These are phyloP conservation scores for Umimayanthus chanpuru DNA, from an alignment of 92 coral and sea anemone genomes.

Conservation along the genomic window DNA sequence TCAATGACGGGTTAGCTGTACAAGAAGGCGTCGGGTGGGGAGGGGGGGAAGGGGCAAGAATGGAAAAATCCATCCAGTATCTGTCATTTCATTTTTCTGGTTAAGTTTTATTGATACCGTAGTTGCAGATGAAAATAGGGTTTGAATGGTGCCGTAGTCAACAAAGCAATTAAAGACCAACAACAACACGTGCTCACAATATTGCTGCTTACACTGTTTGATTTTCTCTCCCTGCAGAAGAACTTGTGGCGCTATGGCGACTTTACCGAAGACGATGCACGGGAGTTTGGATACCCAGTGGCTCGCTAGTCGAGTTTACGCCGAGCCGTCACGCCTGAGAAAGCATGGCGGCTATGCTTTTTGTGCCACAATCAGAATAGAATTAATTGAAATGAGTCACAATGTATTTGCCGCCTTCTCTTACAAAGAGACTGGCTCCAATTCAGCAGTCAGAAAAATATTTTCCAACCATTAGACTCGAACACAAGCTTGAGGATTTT, in stretches of 20 bases:
- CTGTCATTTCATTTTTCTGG: not conserved
- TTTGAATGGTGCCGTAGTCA: not conserved
- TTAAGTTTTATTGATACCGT: not conserved
- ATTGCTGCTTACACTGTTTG: not conserved
- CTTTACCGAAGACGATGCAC: conserved; percentile 97
- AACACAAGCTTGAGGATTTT: conserved; percentile 13
- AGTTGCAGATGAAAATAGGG: not conserved
- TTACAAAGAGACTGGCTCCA: not conserved
- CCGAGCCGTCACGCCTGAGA: not conserved
- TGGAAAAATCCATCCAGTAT: not conserved
- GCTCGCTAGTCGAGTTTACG: not conserved
- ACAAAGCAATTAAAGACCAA: not conserved
- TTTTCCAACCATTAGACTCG: conserved; percentile 16
- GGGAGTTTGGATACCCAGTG: conserved; percentile 92
- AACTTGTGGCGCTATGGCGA: conserved; percentile 99
- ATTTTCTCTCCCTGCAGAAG: conserved; percentile 57
- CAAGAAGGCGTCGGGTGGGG: no score
- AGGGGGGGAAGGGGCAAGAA: no score
- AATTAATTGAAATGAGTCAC: conserved; percentile 12
- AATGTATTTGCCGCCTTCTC: conserved; percentile 29
- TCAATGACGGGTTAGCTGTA: no score
- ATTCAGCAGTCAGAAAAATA: conserved; percentile 11
- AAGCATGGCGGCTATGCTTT: not conserved
- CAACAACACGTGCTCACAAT: no score
- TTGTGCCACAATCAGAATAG: conserved; percentile 10